phyloP scores from a whole-genome alignment of 2,888 invertebrate species.

The Agriopis aurantiaria region DNA sequence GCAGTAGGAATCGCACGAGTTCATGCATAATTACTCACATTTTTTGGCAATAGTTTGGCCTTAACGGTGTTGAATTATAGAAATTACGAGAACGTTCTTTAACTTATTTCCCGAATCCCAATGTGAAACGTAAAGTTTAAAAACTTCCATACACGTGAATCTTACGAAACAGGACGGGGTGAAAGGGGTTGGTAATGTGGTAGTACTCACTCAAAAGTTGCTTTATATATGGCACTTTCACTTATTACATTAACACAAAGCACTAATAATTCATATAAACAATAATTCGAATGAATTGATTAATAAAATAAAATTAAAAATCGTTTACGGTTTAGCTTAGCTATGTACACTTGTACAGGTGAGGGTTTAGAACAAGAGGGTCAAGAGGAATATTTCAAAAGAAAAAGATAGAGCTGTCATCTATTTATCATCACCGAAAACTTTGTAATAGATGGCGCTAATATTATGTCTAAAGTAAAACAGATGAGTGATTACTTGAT shows the following conservation, averaged over 20 bases:
- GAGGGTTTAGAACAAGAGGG: no score
- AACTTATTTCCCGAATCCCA: background rate
- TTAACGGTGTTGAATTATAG: background rate
- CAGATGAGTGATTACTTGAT: no score
- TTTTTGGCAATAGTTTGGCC: no score
- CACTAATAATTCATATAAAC: background rate
- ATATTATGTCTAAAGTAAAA: no score
- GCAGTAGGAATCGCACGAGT: no score
- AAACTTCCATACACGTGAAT: slow-evolving; percentile 1
- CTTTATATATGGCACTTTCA: background rate
- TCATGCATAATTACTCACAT: no score
- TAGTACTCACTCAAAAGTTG: slow-evolving; percentile 4
- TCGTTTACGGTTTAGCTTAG: no score
- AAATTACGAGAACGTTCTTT: background rate
- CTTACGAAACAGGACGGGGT: slow-evolving; percentile 13
- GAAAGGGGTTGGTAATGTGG: background rate
- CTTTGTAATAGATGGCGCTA: no score
- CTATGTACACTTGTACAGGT: no score
- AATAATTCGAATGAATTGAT: background rate
- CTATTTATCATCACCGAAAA: no score
- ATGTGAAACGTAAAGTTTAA: background rate
- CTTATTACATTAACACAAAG: background rate
- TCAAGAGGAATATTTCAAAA: no score
- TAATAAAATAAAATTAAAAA: background rate
- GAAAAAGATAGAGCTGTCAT: no score